These are phyloP conservation scores for Hypolimnas misippus DNA, from an alignment of 2,888 invertebrate species.

Conservation along the genomic window DNA sequence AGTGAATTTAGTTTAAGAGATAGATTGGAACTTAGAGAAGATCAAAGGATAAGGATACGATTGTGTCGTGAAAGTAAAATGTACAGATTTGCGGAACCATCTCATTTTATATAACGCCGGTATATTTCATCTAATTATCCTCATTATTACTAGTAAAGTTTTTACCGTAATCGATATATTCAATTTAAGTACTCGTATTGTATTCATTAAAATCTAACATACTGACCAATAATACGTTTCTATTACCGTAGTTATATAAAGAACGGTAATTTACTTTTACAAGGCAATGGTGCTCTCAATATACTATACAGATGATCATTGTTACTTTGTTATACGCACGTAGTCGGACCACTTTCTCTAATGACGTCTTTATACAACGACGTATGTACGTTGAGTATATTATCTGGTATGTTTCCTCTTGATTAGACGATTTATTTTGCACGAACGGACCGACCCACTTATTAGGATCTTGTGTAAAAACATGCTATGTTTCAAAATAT, in stretches of 20 bases:
- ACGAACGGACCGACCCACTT: slow-evolving; percentile 45
- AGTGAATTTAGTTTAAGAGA: too few relatives aligned
- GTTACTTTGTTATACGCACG: slow-evolving; percentile 28
- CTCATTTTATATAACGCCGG: too few relatives aligned
- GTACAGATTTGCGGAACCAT: too few relatives aligned
- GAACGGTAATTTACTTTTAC: slow-evolving; percentile 14
- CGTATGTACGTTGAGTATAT: slow-evolving; percentile 38
- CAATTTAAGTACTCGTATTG: not conserved
- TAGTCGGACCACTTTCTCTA: slow-evolving; percentile 63
- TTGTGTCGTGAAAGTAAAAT: too few relatives aligned
- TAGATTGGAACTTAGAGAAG: too few relatives aligned
- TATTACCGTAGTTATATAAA: not conserved
- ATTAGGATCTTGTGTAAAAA: slow-evolving; percentile 21
- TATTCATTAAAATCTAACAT: not conserved
- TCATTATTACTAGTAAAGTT: not conserved
- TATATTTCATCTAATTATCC: too few relatives aligned
- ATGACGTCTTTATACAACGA: slow-evolving; percentile 51
- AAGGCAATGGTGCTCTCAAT: slow-evolving; percentile 22
- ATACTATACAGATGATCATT: slow-evolving; percentile 21
- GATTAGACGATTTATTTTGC: slow-evolving; percentile 48
- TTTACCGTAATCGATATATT: not conserved
- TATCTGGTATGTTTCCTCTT: slow-evolving; percentile 44
- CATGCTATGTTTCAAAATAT: slow-evolving; percentile 14
- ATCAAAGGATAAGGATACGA: too few relatives aligned
- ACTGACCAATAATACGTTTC: not conserved